Percentiles rank a stretch among this genome's conserved stretches.
Conservation (phyloP, 2,797 vertebrate genomes). For the Rousettus madagascariensis region DNA sequence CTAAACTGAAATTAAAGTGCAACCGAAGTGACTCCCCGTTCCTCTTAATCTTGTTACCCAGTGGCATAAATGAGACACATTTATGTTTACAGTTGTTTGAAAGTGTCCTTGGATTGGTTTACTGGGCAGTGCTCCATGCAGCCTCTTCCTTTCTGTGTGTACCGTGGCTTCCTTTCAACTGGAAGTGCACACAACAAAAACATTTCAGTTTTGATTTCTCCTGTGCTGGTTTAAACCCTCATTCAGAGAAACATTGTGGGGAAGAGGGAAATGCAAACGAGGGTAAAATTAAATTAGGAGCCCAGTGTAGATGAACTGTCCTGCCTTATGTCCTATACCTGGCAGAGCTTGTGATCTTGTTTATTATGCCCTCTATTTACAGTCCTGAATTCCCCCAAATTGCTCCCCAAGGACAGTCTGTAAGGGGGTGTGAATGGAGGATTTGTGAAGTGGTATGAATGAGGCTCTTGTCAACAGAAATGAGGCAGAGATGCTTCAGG, state of each 20-base stretch:
- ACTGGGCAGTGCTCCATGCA: not conserved
- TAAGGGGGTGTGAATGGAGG: constrained; percentile 1
- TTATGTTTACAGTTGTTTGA: not conserved
- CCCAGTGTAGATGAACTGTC: not conserved
- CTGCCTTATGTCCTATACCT: not conserved
- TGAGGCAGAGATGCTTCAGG: not conserved
- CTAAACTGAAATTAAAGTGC: constrained; percentile 53
- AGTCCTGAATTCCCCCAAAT: not conserved
- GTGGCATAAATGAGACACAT: constrained; percentile 18
- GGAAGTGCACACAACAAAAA: not conserved
- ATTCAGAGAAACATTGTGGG: not conserved
- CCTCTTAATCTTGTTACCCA: not conserved
- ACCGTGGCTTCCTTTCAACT: not conserved
- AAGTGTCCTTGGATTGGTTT: constrained; percentile 29
- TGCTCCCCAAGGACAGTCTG: not conserved
- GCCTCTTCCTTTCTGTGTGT: fast-evolving
- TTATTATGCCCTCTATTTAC: not conserved
- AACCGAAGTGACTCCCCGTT: not conserved
- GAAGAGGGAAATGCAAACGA: not conserved
- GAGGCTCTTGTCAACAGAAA: constrained; percentile 21
- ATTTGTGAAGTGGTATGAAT: constrained; percentile 33
- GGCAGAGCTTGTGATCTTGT: not conserved
- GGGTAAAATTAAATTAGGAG: not conserved
- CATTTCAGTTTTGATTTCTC: constrained; percentile 21
- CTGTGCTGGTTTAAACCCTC: not conserved